These are phyloP conservation scores for Nemurella pictetii DNA, from an alignment of 2,888 invertebrate genomes.

Conservation along the genomic window DNA sequence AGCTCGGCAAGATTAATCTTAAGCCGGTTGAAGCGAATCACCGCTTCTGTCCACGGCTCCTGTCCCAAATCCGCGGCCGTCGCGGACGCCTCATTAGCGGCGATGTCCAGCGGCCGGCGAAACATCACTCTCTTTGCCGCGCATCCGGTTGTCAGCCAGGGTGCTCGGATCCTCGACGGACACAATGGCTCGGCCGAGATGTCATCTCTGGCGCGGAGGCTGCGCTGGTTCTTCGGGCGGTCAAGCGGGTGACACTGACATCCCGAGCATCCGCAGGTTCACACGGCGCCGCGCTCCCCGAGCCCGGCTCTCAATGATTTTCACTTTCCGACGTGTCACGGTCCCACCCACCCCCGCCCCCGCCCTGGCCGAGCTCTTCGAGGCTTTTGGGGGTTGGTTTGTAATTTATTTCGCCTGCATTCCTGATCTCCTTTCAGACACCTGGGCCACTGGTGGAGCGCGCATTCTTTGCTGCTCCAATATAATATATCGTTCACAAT, in stretches of 20 bases:
- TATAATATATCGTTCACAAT: not conserved
- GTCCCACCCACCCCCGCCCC: not conserved
- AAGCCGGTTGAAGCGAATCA: not conserved
- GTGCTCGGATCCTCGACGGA: too few relatives aligned
- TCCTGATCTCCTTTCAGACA: constrained; percentile 35
- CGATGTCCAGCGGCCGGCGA: too few relatives aligned
- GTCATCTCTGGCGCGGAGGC: too few relatives aligned
- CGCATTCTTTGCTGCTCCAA: not conserved
- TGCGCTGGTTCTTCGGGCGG: too few relatives aligned
- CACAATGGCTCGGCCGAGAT: too few relatives aligned
- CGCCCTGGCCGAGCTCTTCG: not conserved
- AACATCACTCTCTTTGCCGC: too few relatives aligned
- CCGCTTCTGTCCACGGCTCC: not conserved
- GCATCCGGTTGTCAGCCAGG: not conserved
- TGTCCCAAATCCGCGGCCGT: not conserved
- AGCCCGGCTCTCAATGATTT: not conserved
- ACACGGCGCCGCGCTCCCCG: not conserved
- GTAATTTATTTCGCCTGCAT: constrained; percentile 40
- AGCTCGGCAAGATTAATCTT: not conserved
- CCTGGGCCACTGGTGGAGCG: constrained; percentile 29
- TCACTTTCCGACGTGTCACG: not conserved
- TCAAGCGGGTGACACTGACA: too few relatives aligned
- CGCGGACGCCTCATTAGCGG: not conserved
- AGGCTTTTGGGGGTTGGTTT: constrained; percentile 19
- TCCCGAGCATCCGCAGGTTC: too few relatives aligned